Percentiles rank a stretch among this genome's conserved stretches.
These are phyloP conservation scores for Apis florea DNA, from an alignment of 1,140 invertebrate species.

Conservation along the genomic window DNA sequence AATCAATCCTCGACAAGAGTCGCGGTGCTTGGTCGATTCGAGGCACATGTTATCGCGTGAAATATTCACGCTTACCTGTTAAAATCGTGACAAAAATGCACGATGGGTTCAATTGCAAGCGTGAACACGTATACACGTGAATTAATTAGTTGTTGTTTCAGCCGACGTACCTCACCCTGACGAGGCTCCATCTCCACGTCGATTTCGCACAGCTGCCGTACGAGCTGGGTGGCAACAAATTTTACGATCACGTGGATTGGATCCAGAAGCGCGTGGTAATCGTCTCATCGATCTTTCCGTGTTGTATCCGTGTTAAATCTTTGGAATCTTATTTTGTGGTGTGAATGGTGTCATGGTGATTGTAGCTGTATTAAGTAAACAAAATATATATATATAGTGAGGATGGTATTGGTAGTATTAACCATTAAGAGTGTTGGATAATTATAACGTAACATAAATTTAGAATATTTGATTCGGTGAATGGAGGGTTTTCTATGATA, in stretches of 20 bases:
- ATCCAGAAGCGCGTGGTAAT: slow-evolving; percentile 87
- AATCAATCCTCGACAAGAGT: not conserved
- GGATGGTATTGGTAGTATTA: too few relatives aligned
- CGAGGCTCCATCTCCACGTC: slow-evolving; percentile 86
- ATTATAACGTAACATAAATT: too few relatives aligned
- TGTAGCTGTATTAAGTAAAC: too few relatives aligned
- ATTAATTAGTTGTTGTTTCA: slow-evolving; percentile 73
- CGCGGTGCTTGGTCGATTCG: not conserved
- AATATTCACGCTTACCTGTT: not conserved
- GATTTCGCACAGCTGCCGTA: slow-evolving; percentile 88
- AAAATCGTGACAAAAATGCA: not conserved
- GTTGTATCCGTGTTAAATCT: too few relatives aligned
- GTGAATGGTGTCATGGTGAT: too few relatives aligned
- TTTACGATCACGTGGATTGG: slow-evolving; percentile 91
- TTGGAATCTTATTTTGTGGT: too few relatives aligned
- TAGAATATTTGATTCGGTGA: too few relatives aligned
- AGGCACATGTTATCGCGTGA: not conserved
- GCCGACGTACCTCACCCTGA: slow-evolving; percentile 84
- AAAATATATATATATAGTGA: too few relatives aligned
- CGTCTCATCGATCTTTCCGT: not conserved
- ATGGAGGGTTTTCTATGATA: too few relatives aligned
- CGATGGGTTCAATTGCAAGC: slow-evolving; percentile 1
- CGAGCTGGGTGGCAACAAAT: slow-evolving; percentile 89
- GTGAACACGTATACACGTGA: not conserved
- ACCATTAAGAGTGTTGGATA: too few relatives aligned